Conservation (phyloP, 2,113 vertebrate species). For the Sylvicapra grimmia region DNA sequence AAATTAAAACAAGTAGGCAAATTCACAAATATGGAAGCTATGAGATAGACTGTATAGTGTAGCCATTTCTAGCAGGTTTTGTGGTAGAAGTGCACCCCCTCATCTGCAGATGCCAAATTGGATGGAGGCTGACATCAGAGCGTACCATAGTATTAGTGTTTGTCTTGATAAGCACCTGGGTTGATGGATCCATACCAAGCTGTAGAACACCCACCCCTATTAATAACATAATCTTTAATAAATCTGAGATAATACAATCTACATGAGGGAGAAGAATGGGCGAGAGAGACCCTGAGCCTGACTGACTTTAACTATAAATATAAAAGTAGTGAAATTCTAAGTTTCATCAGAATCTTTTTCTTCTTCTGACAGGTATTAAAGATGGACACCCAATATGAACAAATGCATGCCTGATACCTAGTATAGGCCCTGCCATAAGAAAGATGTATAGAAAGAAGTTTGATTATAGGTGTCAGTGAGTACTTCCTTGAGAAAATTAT, state of each 20-base stretch:
- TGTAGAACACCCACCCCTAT: neutral
- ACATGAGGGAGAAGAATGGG: neutral
- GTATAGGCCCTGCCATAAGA: neutral
- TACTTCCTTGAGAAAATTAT: neutral
- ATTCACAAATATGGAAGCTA: neutral
- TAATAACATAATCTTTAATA: neutral
- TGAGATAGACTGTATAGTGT: neutral
- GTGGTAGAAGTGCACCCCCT: neutral
- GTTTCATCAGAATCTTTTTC: neutral
- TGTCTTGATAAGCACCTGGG: accelerated
- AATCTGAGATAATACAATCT: neutral
- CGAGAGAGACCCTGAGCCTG: neutral
- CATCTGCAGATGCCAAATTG: neutral
- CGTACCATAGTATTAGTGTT: neutral
- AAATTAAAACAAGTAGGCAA: neutral
- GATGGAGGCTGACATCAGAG: neutral
- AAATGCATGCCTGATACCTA: neutral
- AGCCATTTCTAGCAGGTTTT: neutral
- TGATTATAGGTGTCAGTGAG: neutral
- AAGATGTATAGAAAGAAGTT: neutral
- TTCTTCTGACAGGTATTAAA: neutral
- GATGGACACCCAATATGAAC: neutral
- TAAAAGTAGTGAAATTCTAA: neutral
- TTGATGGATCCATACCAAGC: neutral
- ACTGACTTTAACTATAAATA: neutral